Base-by-base conservation (phyloP, 2,797 vertebrate species). In the Myotis findleyi region DNA sequence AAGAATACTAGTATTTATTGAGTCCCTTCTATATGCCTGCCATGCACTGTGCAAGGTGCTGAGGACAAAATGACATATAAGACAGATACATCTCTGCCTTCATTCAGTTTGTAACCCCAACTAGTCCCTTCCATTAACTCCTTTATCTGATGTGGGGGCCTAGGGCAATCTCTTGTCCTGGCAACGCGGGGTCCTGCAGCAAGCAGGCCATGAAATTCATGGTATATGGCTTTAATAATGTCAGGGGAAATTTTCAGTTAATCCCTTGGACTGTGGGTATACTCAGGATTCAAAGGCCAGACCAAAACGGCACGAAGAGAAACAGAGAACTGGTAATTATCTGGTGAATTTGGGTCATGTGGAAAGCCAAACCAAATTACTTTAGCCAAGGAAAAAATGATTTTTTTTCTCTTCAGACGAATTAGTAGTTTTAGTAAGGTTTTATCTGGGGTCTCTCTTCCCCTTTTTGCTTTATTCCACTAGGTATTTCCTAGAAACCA, bases 201-300 rank as follows among this genome's bases (percentile, higher is more conserved):
- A 77, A 98, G 86, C 71, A 79, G 93, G 89, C 95, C 91, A 91
- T 92, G 49, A 97, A 97, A 57, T 92, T 95, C 93, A 96, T 97
- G 97, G 96, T 97, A 94, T 98, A 87, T 97, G 97, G 97, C 91
- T 98, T 98, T 98, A 97, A 97, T 98, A 97, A 98, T 90, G 96
- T 97, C 73, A 75, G 84, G 97, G 96, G 96, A 97, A 96, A 97
- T 97, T 98, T 98, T 97, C 97, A 98, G 96, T 98, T 98, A 98
- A 96, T 98, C 97, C 97, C 90, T 97, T 90, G 92, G 94, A 97
- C 96, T 92, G 97, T 97, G 97, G 93, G 88, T 93, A 92, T 86
- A 97, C 87, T 95, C 95, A 97, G 79, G 85, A 97, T 94, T 94
- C 96, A 95, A 95, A 97, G 92, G 85, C 95, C 97, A 97, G 96